Evolutionary conservation across 30 jellyfish, hydroid and myxozoan species (phyloP).

Genomic region (Rhopilema esculentum): DNA sequence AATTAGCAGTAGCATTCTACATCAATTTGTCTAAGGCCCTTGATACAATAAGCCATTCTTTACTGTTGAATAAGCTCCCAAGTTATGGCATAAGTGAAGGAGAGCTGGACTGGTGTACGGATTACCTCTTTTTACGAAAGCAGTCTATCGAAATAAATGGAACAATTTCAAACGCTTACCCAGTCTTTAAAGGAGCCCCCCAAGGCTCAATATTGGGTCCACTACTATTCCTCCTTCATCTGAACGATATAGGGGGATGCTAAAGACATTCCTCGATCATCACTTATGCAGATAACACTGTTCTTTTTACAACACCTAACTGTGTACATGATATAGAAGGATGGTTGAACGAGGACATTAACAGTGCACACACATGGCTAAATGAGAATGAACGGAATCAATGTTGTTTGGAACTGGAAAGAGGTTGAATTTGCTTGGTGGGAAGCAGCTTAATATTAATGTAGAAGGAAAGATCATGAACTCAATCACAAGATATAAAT

Average conservation of each 20-base stretch:
- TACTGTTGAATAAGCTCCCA: constrained; percentile 34
- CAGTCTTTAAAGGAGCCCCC: constrained; percentile 43
- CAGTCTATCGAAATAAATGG: constrained; percentile 54
- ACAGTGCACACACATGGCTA: constrained; percentile 21
- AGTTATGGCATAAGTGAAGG: constrained; percentile 38
- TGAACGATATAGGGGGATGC: constrained; percentile 4
- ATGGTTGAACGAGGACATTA: constrained; percentile 18
- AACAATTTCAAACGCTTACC: constrained; percentile 22
- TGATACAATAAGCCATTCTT: constrained; percentile 63
- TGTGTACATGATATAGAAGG: constrained; percentile 34
- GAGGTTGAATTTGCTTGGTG: constrained; percentile 48
- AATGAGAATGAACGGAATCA: constrained; percentile 39
- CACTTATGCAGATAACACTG: constrained; percentile 71
- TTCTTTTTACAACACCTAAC: constrained; percentile 55
- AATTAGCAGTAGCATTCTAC: constrained; percentile 62
- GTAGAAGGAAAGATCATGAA: constrained; percentile 52
- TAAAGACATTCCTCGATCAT: constrained; percentile 19
- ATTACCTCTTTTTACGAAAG: constrained; percentile 46
- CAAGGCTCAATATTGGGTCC: constrained; percentile 72
- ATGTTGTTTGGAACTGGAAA: constrained; percentile 61
- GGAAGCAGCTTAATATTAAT: constrained; percentile 44
- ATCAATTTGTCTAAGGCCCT: too few relatives aligned
- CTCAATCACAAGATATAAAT: constrained; percentile 29
- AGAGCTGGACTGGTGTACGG: constrained; percentile 37
- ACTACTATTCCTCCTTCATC: not conserved